These are phyloP conservation scores for Chironomus striatipennis DNA, from an alignment of 1,140 invertebrate species.

Conservation along the genomic window DNA sequence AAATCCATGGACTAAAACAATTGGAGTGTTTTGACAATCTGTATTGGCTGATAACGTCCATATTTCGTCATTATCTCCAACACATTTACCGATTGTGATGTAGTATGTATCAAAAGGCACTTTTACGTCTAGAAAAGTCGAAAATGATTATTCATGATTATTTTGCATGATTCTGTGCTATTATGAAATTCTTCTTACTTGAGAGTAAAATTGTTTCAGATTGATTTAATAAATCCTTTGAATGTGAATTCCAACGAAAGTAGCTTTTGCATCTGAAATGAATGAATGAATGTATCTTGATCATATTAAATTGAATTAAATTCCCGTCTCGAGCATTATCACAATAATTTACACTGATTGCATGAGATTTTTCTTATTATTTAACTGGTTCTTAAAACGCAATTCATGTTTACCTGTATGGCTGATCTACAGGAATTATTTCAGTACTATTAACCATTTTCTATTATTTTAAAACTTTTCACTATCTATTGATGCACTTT, in stretches of 20 bases:
- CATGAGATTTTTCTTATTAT: too few species aligned
- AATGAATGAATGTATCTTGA: neutral
- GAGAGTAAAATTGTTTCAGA: neutral
- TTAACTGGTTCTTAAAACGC: too few species aligned
- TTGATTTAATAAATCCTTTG: neutral
- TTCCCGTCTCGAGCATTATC: too few species aligned
- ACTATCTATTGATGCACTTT: too few species aligned
- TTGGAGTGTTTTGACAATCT: slow-evolving; percentile 52
- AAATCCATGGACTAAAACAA: slow-evolving; percentile 78
- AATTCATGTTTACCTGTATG: too few species aligned
- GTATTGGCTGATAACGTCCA: slow-evolving; percentile 65
- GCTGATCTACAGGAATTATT: too few species aligned
- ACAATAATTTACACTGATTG: too few species aligned
- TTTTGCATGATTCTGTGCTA: neutral
- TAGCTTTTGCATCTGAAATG: neutral
- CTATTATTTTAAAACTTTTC: too few species aligned
- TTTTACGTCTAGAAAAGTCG: slow-evolving; percentile 45
- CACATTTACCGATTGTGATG: slow-evolving; percentile 60
- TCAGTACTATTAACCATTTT: too few species aligned
- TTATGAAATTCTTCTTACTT: neutral
- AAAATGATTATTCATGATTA: neutral
- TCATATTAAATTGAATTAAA: neutral
- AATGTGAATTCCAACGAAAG: neutral
- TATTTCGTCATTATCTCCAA: slow-evolving; percentile 56
- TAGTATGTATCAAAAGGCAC: slow-evolving; percentile 53